A percentile compares a stretch with the other conserved stretches of the same genome.
Conservation (phyloP, 2,797 vertebrate species). For the Cygnus olor region DNA sequence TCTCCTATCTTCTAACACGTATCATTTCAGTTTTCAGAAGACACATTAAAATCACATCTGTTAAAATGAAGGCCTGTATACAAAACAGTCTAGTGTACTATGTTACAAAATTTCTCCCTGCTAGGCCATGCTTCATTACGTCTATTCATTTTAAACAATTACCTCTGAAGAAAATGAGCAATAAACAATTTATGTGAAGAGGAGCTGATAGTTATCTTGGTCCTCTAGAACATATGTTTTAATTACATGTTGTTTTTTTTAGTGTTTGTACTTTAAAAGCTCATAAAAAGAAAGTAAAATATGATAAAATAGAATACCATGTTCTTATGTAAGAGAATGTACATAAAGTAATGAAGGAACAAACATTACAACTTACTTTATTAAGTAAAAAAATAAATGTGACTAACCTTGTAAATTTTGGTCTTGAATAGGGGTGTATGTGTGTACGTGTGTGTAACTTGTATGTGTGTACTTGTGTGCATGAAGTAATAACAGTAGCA, state of each 20-base stretch:
- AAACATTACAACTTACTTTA: background rate
- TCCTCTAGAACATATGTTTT: conserved; percentile 12
- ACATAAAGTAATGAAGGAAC: background rate
- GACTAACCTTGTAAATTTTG: background rate
- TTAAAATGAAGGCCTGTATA: conserved; percentile 35
- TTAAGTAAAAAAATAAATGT: background rate
- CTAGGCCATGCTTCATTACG: conserved; percentile 32
- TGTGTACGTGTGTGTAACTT: fast-evolving
- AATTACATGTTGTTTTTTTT: conserved; percentile 21
- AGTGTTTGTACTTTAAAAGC: background rate
- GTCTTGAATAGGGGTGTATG: background rate
- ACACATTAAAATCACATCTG: conserved; percentile 22
- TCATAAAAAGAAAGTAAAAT: conserved; percentile 22
- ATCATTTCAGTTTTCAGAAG: conserved; percentile 56
- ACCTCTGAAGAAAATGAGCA: conserved; percentile 31
- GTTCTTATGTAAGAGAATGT: background rate
- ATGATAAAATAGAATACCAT: background rate
- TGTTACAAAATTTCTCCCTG: background rate
- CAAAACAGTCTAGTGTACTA: conserved; percentile 9
- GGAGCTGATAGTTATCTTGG: background rate
- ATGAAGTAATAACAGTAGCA: background rate
- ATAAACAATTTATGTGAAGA: conserved; percentile 33
- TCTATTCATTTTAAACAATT: conserved; percentile 33
- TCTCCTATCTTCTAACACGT: conserved; percentile 35
- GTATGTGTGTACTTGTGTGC: background rate